phyloP scores from a whole-genome alignment of 2,797 vertebrate genomes.

The Halcyon chelicuti region DNA sequence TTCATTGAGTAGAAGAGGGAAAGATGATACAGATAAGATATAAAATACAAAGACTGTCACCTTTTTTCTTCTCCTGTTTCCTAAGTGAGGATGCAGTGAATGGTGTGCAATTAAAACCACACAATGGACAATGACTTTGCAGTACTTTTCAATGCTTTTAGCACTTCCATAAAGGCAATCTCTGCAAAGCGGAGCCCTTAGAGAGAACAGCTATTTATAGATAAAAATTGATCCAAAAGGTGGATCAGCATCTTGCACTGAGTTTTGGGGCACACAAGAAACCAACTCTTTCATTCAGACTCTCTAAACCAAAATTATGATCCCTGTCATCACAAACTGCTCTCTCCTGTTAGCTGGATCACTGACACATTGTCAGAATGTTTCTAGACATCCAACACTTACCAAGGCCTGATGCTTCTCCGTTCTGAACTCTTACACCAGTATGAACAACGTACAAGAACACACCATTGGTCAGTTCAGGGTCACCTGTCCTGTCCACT shows the following conservation, averaged over 20 bases:
- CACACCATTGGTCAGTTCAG: too few species aligned
- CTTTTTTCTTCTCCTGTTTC: background rate
- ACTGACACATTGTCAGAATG: background rate
- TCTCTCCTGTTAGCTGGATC: background rate
- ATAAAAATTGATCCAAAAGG: background rate
- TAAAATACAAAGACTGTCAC: background rate
- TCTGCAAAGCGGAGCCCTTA: background rate
- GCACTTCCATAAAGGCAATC: background rate
- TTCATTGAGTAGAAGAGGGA: background rate
- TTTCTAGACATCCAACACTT: background rate
- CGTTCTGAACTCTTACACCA: background rate
- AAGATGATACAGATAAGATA: background rate
- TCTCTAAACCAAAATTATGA: background rate
- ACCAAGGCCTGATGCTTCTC: background rate
- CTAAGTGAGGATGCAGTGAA: background rate
- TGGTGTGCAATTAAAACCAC: background rate
- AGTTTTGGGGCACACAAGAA: background rate
- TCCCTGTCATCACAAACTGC: background rate
- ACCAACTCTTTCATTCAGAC: background rate
- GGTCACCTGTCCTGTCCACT: too few species aligned
- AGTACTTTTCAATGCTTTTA: background rate
- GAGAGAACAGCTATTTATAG: background rate
- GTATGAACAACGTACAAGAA: fast-evolving
- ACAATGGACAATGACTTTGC: background rate
- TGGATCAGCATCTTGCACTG: background rate